Conservation (phyloP, 2,113 vertebrate species). For the Dasyurus viverrinus region DNA sequence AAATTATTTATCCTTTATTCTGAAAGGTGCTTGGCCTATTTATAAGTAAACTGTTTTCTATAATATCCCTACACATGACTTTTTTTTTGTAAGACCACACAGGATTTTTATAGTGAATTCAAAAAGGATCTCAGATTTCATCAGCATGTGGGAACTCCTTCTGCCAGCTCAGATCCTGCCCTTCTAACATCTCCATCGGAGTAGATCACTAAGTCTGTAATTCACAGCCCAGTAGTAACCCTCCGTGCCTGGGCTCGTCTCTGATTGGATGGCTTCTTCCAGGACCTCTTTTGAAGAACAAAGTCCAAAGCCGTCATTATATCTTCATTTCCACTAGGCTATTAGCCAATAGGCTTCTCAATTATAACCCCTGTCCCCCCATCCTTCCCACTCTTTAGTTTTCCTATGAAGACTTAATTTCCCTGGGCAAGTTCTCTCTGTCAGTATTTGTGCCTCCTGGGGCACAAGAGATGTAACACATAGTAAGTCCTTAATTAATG, state of each 20-base stretch:
- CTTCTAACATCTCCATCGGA: neutral
- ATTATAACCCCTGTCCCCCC: neutral
- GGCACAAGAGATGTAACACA: neutral
- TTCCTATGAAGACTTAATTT: neutral
- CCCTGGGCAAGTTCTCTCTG: neutral
- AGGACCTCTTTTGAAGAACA: neutral
- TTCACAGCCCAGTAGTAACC: neutral
- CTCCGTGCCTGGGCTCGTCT: neutral
- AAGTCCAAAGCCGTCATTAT: neutral
- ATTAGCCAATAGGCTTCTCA: neutral
- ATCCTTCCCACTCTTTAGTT: neutral
- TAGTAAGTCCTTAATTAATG: neutral
- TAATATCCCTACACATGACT: constrained; percentile 11
- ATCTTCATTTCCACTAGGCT: neutral
- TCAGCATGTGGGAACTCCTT: neutral
- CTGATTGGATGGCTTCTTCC: neutral
- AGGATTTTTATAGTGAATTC: neutral
- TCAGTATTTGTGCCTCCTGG: neutral
- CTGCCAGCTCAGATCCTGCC: neutral
- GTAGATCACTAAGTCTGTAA: neutral
- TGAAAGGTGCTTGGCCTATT: constrained; percentile 28
- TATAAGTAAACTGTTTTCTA: constrained; percentile 1
- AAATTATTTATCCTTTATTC: constrained; percentile 4
- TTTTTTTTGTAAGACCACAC: neutral
- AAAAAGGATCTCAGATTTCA: neutral